A percentile compares a stretch with the other conserved stretches of the same genome.
Conservation (phyloP, 2,888 invertebrate species). For the Pollenia griseotomentosa region DNA sequence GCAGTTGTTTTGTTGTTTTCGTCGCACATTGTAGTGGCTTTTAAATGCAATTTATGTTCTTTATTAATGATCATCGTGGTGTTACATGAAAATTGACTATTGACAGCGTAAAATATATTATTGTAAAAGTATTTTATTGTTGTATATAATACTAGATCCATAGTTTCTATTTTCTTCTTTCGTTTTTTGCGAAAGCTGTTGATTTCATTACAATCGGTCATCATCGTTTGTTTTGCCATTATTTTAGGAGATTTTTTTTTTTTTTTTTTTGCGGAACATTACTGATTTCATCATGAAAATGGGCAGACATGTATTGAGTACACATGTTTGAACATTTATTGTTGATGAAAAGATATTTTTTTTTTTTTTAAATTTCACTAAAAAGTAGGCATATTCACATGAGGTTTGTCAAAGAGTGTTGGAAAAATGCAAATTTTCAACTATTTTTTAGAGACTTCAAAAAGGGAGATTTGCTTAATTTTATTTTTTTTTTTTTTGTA, state of each 20-base stretch:
- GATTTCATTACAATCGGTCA: constrained; percentile 30
- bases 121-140: constrained; percentile 42
- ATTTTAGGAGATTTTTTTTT: background rate
- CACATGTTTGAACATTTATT: constrained; percentile 43
- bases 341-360: background rate
- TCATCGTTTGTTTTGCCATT: constrained; percentile 27
- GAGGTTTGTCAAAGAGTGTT: background rate
- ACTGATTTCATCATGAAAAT: constrained; percentile 28
- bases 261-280: constrained; percentile 15
- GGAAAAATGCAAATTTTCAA: background rate
- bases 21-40: constrained; percentile 45
- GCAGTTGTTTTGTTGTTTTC: constrained; percentile 25
- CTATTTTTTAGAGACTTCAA: too few relatives aligned
- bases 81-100: constrained; percentile 73
- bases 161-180: background rate
- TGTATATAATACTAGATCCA: background rate
- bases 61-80: constrained; percentile 73
- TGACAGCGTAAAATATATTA: constrained; percentile 73
- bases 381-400: background rate
- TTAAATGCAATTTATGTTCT: constrained; percentile 73
- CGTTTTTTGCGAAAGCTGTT: constrained; percentile 8
- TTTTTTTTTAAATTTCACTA: background rate
- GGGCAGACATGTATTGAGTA: background rate
- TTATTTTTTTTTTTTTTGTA: too few relatives aligned
- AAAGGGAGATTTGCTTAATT: too few relatives aligned